phyloP scores from a whole-genome alignment of 2,888 invertebrate species.

The Rhagophthalmus giganteus region DNA sequence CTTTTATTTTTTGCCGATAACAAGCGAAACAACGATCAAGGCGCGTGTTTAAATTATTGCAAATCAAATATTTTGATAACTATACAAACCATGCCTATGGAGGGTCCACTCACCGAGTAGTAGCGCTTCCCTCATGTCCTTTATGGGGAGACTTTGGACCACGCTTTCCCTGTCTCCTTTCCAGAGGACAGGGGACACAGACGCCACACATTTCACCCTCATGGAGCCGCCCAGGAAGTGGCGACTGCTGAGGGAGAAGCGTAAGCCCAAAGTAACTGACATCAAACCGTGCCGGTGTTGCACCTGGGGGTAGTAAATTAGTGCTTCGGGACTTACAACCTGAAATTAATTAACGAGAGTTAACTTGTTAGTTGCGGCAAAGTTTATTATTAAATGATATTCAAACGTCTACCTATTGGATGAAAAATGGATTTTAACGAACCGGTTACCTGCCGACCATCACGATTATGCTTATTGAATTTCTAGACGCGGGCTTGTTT shows the following conservation, averaged over 20 bases:
- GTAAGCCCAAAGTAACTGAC: conserved; percentile 62
- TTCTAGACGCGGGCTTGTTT: no score
- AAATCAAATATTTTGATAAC: no score
- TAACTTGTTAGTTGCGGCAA: neutral
- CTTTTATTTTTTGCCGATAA: no score
- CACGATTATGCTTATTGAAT: neutral
- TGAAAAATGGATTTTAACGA: no score
- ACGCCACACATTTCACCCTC: conserved; percentile 65
- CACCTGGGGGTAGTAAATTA: conserved; percentile 60
- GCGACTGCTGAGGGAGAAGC: conserved; percentile 59
- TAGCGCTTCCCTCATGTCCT: conserved; percentile 65
- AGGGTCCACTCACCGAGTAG: conserved; percentile 60
- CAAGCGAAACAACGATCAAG: no score
- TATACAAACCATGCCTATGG: conserved; percentile 25
- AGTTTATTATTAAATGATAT: neutral
- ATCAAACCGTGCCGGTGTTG: conserved; percentile 63
- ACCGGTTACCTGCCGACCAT: no score
- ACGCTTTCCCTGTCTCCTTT: conserved; percentile 63
- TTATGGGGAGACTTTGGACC: conserved; percentile 60
- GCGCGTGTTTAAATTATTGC: no score
- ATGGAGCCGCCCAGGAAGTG: conserved; percentile 65
- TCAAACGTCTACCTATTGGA: no score
- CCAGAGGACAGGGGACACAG: conserved; percentile 64
- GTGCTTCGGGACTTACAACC: conserved; percentile 58
- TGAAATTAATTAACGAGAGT: conserved; percentile 39